A percentile compares a stretch with the other conserved stretches of the same genome.
Conservation (phyloP, 2,888 invertebrate genomes). For the Acronicta leporina region DNA sequence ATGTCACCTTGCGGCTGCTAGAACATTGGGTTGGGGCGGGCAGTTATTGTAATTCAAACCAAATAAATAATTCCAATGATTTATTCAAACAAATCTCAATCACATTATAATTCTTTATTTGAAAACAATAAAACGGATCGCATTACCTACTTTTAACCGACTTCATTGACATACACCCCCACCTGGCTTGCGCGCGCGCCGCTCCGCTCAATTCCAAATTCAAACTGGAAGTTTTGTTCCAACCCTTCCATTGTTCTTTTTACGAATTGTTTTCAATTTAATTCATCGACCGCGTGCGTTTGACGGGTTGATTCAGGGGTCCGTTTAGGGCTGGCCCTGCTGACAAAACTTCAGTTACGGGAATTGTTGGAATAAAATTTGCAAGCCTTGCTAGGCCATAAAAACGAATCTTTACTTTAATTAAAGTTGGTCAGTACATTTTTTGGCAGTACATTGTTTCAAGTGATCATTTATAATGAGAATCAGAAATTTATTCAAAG, state of each 20-base stretch:
- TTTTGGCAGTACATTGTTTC: no score
- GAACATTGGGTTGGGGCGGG: no score
- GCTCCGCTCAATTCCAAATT: conserved; percentile 52
- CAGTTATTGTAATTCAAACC: conserved; percentile 2
- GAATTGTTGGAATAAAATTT: conserved; percentile 1
- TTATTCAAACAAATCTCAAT: conserved; percentile 36
- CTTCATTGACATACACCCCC: conserved; percentile 55
- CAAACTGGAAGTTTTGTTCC: conserved; percentile 59
- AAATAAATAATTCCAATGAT: conserved; percentile 15
- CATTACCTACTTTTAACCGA: conserved; percentile 49
- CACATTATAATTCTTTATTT: conserved; percentile 32
- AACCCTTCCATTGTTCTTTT: conserved; percentile 63
- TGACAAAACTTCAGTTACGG: conserved; percentile 16
- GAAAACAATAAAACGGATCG: conserved; percentile 55
- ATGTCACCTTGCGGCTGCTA: no score
- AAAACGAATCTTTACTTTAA: no score
- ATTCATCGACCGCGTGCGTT: conserved; percentile 61
- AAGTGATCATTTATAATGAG: no score
- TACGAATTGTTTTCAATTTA: conserved; percentile 64
- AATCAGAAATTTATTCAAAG: no score
- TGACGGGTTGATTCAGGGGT: conserved; percentile 62
- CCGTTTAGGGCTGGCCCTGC: conserved; percentile 46
- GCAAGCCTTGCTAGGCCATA: neutral
- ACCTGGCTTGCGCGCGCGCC: conserved; percentile 63
- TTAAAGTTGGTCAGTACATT: no score